Evolutionary conservation across 1,140 invertebrate species (phyloP), one percentile per base, ranked within the genome.

Genomic region (Drosophila malerkotliana): DNA sequence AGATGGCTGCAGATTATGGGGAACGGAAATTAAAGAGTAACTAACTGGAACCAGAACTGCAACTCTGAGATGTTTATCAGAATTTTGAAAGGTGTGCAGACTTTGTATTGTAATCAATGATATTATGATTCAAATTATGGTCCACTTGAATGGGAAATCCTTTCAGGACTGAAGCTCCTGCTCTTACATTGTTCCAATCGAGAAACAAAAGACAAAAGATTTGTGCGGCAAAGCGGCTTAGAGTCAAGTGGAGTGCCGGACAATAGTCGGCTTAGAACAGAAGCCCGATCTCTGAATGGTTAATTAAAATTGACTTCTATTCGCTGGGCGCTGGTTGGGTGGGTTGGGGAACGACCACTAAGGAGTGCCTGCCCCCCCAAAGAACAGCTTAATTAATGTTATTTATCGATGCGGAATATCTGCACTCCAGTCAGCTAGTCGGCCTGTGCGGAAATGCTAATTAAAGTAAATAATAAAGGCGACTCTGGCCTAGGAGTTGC

Each of bases 331-430:
- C 9, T 4, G 12, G 47, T 21, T 21, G 37, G 41, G 7, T 8
- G 41, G 32, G 18, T 24, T 9, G 14, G n/a, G 41, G 41, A 4
- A 15, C 18, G 41, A 9, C 41, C 14, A 55, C 32, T 32, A 59
- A 73, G 81, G 81, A 61, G 82, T 55, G 81, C 62, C 62, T 32
- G 60, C 15, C 60, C 55, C 73, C 68, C 21, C 21, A 77, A 78
- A 61, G 79, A 87, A 87, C 82, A 87, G 81, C 83, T 87, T 88
- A 88, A 87, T 87, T 87, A 87, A 79, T 87, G 79, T 74, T 82
- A 87, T 87, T 87, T 87, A 87, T 87, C 82, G 82, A 82, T 88
- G 79, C 71, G 83, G 59, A 87, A 87, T 87, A 81, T 84, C 81
- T 85, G 21, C 68, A 57, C 68, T 53, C 44, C 44, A 51, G 52